Evolutionary conservation across 2,113 vertebrate genomes (phyloP), one percentile per base, ranked within the genome.

Genomic region (Pluvialis apricaria): DNA sequence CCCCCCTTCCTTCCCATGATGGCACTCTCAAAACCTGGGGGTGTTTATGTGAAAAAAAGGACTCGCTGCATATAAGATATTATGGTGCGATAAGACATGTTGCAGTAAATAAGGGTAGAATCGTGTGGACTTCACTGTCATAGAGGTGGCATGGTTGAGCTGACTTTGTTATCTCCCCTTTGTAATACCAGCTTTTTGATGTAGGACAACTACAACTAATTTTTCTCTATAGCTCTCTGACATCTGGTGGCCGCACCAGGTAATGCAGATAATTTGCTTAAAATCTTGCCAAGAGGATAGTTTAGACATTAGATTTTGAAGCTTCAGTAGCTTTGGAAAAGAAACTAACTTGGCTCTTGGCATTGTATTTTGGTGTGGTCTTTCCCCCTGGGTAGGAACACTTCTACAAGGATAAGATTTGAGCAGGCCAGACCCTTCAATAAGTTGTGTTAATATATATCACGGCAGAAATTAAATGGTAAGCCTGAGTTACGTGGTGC

Each of bases 191-290:
- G 77, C 10, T 73, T 71, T n/a, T 34, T n/a, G 29, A 76, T 8
- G 58, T 51, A 34, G 81, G 73, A 65, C 70, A 77, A 71, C 71
- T 44, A 8, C 61, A 22, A 42, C 49, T 76, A 5, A 66, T 91
- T 86, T 95, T 97, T 90, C 87, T 91, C 87, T 94, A 70, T 96
- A 96, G 82, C 84, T 92, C 55, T 81, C 91, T 97, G 97, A 97
- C 96, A 96, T 97, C 97, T 97, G 95, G 94, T 90, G 97, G 97
- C 87, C 90, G 84, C 82, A 86, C 5, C 75, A 34, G 84, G 95
- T 81, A 97, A 73, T 95, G 93, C 91, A 91, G 32, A 68, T 78
- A 55, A 72, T 92, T 64, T 72, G 80, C 86, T 80, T 60, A 42
- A 49, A 70, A 55, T 51, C 58, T 71, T 78, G 12, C 62, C 79